phyloP scores from a whole-genome alignment of 2,888 invertebrate species.

The Spilosoma lubricipeda region DNA sequence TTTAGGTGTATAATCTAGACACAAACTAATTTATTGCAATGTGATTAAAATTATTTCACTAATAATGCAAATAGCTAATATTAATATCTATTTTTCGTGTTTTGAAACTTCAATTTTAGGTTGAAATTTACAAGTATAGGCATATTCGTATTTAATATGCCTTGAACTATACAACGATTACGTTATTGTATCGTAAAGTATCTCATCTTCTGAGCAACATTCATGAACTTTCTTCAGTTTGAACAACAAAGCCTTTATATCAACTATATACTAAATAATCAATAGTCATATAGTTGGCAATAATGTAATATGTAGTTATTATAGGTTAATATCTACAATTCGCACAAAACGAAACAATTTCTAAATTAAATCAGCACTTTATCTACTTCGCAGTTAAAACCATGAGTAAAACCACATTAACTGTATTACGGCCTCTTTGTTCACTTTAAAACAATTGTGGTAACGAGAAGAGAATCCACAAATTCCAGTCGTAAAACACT shows the following conservation, averaged over 20 bases:
- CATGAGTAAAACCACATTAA: conserved; percentile 61
- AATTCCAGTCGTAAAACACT: conserved; percentile 71
- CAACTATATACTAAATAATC: background rate
- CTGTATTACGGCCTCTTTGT: conserved; percentile 60
- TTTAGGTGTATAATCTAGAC: background rate
- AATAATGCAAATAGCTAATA: background rate
- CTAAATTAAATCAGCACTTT: conserved; percentile 57
- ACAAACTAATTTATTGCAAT: background rate
- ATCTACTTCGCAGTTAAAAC: conserved; percentile 51
- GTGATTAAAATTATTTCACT: background rate
- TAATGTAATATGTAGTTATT: background rate
- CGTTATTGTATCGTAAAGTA: too few relatives aligned
- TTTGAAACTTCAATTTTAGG: background rate
- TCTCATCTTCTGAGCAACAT: background rate
- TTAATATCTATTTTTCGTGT: background rate
- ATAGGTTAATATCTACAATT: background rate
- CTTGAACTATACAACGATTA: too few relatives aligned
- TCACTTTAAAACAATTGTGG: conserved; percentile 68
- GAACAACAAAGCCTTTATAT: background rate
- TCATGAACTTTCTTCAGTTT: background rate
- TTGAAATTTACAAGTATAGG: background rate
- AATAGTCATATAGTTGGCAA: background rate
- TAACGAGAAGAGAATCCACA: conserved; percentile 59
- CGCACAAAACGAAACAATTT: conserved; percentile 37
- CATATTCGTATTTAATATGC: too few relatives aligned